These are phyloP conservation scores for Solen grandis DNA, from an alignment of 1,140 invertebrate genomes.

Conservation along the genomic window DNA sequence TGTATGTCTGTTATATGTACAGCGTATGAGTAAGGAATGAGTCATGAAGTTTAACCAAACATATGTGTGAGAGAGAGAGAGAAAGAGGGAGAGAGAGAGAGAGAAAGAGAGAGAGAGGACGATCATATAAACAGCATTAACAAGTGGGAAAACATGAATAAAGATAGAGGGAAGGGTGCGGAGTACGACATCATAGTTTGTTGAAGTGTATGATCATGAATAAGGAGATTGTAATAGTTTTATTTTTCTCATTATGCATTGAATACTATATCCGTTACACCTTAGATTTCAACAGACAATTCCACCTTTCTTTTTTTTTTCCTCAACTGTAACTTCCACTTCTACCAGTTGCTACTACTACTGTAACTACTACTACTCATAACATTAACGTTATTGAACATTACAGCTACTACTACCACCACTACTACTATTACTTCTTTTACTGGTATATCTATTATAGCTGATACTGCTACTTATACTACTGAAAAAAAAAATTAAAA, in stretches of 20 bases:
- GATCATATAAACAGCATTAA: too few relatives aligned
- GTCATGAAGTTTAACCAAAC: too few relatives aligned
- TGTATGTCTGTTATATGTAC: too few relatives aligned
- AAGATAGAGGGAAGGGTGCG: not conserved
- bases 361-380: constrained; percentile 37
- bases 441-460: constrained; percentile 46
- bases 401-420: constrained; percentile 34
- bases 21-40: too few relatives aligned
- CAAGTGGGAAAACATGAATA: not conserved
- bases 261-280: not conserved
- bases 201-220: not conserved
- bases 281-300: not conserved
- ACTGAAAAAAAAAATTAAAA: too few relatives aligned
- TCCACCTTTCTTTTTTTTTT: not conserved
- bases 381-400: constrained; percentile 4
- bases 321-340: not conserved
- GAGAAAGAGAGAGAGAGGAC: too few relatives aligned
- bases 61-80: too few relatives aligned
- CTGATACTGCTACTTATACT: constrained; percentile 48
- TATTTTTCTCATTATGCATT: too few relatives aligned
- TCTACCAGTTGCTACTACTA: constrained; percentile 24
- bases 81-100: too few relatives aligned
- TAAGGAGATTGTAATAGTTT: too few relatives aligned
- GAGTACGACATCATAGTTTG: not conserved
- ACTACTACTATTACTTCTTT: constrained; percentile 45